These are phyloP conservation scores for Idaea straminata DNA, from an alignment of 2,888 invertebrate genomes.

Conservation along the genomic window DNA sequence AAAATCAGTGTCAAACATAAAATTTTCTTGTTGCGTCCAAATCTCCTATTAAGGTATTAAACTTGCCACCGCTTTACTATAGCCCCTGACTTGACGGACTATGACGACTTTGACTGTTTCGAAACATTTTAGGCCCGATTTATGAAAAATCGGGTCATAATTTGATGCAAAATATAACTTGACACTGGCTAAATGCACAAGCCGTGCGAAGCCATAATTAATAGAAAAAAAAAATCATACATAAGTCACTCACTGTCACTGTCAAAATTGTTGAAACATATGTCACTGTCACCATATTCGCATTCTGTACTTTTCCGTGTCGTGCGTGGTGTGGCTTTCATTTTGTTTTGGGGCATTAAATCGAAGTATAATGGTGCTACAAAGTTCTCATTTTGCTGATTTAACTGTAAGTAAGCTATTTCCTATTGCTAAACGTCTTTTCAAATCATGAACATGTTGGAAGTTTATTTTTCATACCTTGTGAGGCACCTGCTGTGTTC, in stretches of 20 bases:
- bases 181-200: no score
- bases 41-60: no score
- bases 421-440: neutral
- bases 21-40: no score
- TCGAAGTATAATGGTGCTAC: neutral
- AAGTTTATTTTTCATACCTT: neutral
- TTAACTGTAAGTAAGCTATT: neutral
- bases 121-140: no score
- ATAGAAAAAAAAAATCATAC: no score
- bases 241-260: neutral
- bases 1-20: no score
- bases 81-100: no score
- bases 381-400: neutral
- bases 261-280: neutral
- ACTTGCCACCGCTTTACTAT: no score
- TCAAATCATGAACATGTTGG: neutral
- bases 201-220: no score
- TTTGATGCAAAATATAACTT: no score
- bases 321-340: constrained; percentile 9
- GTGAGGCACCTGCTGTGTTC: neutral
- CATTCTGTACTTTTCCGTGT: neutral
- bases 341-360: constrained; percentile 15
- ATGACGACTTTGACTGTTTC: no score
- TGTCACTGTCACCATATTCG: neutral
- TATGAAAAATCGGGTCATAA: no score